Evolutionary conservation across 2,113 vertebrate species (phyloP).

Genomic region (Mormoops blainvillei): DNA sequence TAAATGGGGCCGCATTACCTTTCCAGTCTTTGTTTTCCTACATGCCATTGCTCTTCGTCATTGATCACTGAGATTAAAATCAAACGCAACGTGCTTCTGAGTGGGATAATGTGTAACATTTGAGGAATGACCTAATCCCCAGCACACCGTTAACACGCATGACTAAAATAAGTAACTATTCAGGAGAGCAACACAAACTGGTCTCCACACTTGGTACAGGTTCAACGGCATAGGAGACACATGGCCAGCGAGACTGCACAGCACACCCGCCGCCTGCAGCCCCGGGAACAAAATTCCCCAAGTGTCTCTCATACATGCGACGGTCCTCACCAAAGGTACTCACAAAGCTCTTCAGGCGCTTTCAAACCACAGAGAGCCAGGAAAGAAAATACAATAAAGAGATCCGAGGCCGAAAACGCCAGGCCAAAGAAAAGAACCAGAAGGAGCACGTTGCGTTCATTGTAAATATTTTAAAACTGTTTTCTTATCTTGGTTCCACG

Average conservation of each 20-base stretch:
- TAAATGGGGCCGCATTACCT: background rate
- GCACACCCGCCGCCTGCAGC: background rate
- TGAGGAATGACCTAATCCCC: background rate
- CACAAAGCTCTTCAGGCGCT: background rate
- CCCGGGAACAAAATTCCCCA: background rate
- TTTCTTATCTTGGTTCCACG: constrained; percentile 57
- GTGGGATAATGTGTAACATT: background rate
- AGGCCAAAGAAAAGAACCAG: constrained; percentile 60
- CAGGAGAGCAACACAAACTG: background rate
- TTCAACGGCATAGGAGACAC: background rate
- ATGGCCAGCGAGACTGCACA: background rate
- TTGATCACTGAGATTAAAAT: background rate
- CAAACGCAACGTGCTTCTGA: background rate
- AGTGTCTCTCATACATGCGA: background rate
- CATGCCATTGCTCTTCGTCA: background rate
- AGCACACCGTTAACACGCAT: background rate
- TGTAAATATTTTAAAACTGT: constrained; percentile 68
- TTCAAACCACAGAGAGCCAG: constrained; percentile 3
- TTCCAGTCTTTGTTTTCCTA: background rate
- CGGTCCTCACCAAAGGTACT: background rate
- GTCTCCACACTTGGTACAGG: background rate
- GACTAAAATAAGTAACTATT: background rate
- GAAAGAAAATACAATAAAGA: constrained; percentile 37
- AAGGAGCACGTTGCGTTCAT: constrained; percentile 1
- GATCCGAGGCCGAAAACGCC: constrained; percentile 40